A percentile compares a stretch with the other conserved stretches of the same genome.
phyloP scores from a whole-genome alignment of 2,797 vertebrate species.

The Myotis findleyi region DNA sequence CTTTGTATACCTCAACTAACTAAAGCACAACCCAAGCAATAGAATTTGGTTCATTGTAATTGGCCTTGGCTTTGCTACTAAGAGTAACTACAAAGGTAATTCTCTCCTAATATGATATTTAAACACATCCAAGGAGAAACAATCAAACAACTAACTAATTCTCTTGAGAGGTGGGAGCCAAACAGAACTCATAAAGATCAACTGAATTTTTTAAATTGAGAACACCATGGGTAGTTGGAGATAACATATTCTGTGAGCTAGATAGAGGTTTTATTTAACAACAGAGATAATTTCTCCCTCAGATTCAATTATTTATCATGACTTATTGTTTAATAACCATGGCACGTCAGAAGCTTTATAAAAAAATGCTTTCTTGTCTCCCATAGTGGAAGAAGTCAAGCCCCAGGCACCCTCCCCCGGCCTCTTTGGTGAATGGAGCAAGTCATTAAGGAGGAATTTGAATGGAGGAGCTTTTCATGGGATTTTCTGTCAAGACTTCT shows the following conservation, averaged over 20 bases:
- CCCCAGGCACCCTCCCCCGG: constrained; percentile 78
- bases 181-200: constrained; percentile 45
- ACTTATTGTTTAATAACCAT: constrained; percentile 83
- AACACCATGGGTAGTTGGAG: not conserved
- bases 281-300: constrained; percentile 9
- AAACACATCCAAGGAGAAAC: constrained; percentile 61
- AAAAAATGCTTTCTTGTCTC: constrained; percentile 87
- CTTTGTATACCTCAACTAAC: not conserved
- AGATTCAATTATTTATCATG: constrained; percentile 71
- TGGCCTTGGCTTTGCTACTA: constrained; percentile 68
- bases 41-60: constrained; percentile 7
- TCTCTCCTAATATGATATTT: constrained; percentile 67
- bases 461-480: constrained; percentile 88
- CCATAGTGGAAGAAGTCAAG: constrained; percentile 83
- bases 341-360: constrained; percentile 84
- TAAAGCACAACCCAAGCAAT: not conserved
- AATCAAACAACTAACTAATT: constrained; percentile 52
- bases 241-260: constrained; percentile 46
- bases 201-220: constrained; percentile 23
- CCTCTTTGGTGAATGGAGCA: constrained; percentile 86
- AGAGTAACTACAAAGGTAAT: constrained; percentile 49
- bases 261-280: constrained; percentile 60
- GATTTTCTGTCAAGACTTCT: constrained; percentile 87
- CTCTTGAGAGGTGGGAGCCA: not conserved
- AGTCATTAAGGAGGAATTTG: constrained; percentile 89